Conservation (phyloP, 2,888 invertebrate species). For the Muschampia plurimacula region DNA sequence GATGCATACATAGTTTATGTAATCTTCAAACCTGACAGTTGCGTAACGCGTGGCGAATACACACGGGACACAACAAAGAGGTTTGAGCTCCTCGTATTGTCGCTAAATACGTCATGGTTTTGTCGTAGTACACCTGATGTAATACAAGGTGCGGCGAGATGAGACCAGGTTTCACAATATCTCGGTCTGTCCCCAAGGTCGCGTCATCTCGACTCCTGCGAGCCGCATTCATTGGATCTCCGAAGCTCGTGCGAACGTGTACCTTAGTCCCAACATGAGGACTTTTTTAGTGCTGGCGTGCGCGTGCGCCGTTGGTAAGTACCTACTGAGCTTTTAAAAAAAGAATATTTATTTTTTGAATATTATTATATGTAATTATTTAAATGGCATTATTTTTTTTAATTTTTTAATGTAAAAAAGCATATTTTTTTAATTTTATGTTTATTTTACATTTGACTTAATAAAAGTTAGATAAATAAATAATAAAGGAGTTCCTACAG, state of each 20-base stretch:
- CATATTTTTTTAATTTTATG: too few species aligned
- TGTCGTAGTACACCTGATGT: constrained; percentile 49
- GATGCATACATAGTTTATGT: background rate
- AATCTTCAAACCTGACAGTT: constrained; percentile 5
- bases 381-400: too few species aligned
- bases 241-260: constrained; percentile 65
- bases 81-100: constrained; percentile 2
- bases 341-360: background rate
- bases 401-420: too few species aligned
- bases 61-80: constrained; percentile 1
- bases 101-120: constrained; percentile 33
- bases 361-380: too few species aligned
- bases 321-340: background rate
- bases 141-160: constrained; percentile 62
- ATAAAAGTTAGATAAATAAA: too few species aligned
- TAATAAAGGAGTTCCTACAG: too few species aligned
- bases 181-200: constrained; percentile 73
- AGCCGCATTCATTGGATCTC: constrained; percentile 62
- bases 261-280: constrained; percentile 60
- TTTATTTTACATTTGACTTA: too few species aligned
- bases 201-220: constrained; percentile 53
- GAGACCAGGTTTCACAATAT: constrained; percentile 63
- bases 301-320: constrained; percentile 74
- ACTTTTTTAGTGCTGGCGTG: constrained; percentile 69
- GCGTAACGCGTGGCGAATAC: background rate